Percentiles rank a stretch among this genome's conserved stretches.
Evolutionary conservation across 2,888 invertebrate species (phyloP).

Genomic region (Pseudeuparius sepicola): DNA sequence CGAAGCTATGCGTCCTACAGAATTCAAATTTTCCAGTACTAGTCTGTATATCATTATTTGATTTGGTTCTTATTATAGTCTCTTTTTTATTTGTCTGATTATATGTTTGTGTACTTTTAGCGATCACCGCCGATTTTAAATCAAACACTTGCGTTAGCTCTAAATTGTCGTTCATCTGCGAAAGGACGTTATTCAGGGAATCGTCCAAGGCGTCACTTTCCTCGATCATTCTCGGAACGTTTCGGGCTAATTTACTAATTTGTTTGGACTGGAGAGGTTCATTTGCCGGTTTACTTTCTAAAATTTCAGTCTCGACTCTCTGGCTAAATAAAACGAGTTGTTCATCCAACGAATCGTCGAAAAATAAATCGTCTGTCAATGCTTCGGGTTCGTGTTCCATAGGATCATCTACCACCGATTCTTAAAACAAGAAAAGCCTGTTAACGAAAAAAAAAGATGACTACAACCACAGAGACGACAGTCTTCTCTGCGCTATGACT

Average conservation of each 20-base stretch:
- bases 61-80: slow-evolving; percentile 18
- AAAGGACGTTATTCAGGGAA: slow-evolving; percentile 27
- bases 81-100: slow-evolving; percentile 12
- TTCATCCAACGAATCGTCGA: slow-evolving; percentile 36
- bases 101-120: too few relatives aligned
- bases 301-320: slow-evolving; percentile 28
- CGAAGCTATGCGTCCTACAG: slow-evolving; percentile 31
- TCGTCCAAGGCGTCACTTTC: slow-evolving; percentile 23
- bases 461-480: too few relatives aligned
- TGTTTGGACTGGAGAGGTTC: background rate
- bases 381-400: too few relatives aligned
- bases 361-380: slow-evolving; percentile 30
- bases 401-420: too few relatives aligned
- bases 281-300: too few relatives aligned
- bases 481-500: background rate
- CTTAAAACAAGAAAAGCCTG: too few relatives aligned
- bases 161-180: slow-evolving; percentile 19
- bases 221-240: slow-evolving; percentile 6
- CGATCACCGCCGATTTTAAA: too few relatives aligned
- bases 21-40: slow-evolving; percentile 27
- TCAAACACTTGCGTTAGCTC: slow-evolving; percentile 17
- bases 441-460: too few relatives aligned
- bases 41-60: slow-evolving; percentile 2
- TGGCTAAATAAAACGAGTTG: slow-evolving; percentile 34
- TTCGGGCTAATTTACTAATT: too few relatives aligned